These are phyloP conservation scores for Acropternis orthonyx DNA, from an alignment of 2,797 vertebrate species.

Conservation along the genomic window DNA sequence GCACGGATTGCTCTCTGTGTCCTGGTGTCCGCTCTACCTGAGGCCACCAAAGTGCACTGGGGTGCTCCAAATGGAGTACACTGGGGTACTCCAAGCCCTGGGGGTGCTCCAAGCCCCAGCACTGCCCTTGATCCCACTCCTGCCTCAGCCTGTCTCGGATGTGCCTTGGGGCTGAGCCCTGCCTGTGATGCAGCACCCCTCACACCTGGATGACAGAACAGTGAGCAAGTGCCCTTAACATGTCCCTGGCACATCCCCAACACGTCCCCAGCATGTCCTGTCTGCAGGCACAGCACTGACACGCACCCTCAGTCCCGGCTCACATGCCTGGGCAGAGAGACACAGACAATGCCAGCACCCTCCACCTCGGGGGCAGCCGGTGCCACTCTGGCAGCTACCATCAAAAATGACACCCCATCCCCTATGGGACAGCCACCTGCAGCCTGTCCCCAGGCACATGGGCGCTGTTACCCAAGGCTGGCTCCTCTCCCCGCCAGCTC, in stretches of 20 bases:
- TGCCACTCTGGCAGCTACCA: neutral
- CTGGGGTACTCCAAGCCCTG: no score
- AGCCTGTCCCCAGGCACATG: neutral
- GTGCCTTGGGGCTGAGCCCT: neutral
- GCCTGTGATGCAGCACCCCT: neutral
- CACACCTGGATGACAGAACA: neutral
- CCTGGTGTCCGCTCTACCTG: fast-evolving
- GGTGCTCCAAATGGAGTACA: neutral
- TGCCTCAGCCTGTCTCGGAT: fast-evolving
- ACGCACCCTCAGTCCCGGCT: neutral
- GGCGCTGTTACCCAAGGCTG: neutral
- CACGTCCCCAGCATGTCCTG: neutral
- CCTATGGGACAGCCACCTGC: fast-evolving
- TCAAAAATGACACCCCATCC: neutral
- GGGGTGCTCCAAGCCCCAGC: neutral
- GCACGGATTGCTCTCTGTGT: neutral
- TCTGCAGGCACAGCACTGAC: neutral
- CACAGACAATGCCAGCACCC: neutral
- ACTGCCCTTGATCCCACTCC: neutral
- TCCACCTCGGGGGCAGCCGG: fast-evolving
- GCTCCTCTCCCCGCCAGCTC: neutral
- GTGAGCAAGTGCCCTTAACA: neutral
- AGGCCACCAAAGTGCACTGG: fast-evolving
- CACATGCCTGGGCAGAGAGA: neutral
- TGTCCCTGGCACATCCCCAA: neutral